Evolutionary conservation across 1,140 invertebrate species (phyloP).

Genomic region (Drosophila virilis): DNA sequence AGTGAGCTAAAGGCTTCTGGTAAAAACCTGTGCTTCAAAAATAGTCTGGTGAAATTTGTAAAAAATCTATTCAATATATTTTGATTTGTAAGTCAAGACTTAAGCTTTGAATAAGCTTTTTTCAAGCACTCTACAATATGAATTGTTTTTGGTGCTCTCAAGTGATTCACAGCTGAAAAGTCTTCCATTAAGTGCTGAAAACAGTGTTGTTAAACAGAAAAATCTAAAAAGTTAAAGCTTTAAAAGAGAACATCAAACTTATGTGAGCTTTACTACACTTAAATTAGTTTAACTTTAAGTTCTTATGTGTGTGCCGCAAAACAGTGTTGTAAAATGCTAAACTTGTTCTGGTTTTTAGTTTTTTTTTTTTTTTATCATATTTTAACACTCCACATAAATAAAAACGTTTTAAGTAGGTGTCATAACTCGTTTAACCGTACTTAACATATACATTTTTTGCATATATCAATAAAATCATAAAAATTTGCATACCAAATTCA

Average conservation of each 20-base stretch:
- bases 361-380: background rate
- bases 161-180: no score
- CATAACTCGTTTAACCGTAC: slow-evolving; percentile 17
- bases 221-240: background rate
- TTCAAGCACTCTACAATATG: background rate
- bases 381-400: slow-evolving; percentile 26
- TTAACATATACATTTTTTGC: slow-evolving; percentile 21
- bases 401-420: slow-evolving; percentile 40
- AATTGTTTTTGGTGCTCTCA: background rate
- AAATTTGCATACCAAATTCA: slow-evolving; percentile 51
- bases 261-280: background rate
- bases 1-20: no score
- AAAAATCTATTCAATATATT: background rate
- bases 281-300: background rate
- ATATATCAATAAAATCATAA: slow-evolving; percentile 31
- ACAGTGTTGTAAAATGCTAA: background rate
- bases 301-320: background rate
- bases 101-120: background rate
- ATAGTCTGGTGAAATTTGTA: background rate
- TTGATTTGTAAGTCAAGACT: no score
- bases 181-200: background rate
- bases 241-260: background rate
- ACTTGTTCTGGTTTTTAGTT: background rate
- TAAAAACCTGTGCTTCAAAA: background rate
- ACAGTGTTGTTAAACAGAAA: background rate